Evolutionary conservation across 2,797 vertebrate species (phyloP), one percentile per base, ranked within the genome.

Genomic region (Todus mexicanus): DNA sequence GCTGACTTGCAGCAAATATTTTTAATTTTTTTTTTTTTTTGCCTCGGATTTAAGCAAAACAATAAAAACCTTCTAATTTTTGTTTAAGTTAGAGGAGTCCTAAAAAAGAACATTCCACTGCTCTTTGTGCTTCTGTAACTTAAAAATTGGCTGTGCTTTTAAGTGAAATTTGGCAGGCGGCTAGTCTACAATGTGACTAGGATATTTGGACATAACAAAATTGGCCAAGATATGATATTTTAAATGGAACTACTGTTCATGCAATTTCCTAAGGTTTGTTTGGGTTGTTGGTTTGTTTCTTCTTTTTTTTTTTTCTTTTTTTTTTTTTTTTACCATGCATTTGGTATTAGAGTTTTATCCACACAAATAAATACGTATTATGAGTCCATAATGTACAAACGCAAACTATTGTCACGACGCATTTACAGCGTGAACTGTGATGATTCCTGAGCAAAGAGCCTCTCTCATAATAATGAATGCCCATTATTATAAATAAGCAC

Each of bases 401-500:
- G 10, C 96, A 94, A 97, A 97, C 95, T 94, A 95, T 93, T 97
- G 97, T 98, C 97, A 97, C 38, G 92, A 97, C 96, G 95, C 95
- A 95, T 97, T 97, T 97, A 95, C 96, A 93, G 90, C 84, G 9
- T 84, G 94, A 31, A 29, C 96, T 70, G 29, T 92, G 97, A 97
- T 95, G 96, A 96, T 93, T 96, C 97, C 97, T 94, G 89, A 97
- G 97, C 96, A 97, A 97, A 97, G 97, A 95, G 95, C 92, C 97
- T 42, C 96, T 96, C 97, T 97, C 97, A 96, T 96, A 87, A 96
- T 97, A 97, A 97, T 97, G 97, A 98, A 97, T 97, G 97, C 95
- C 95, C 96, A 97, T 97, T 97, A 98, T 97, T 98, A 97, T 95
- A 97, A 97, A 98, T 97, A 97, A 97, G 96, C 93, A 88, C 95